Conservation (phyloP, 2,797 vertebrate species). For the Mustela erminea region DNA sequence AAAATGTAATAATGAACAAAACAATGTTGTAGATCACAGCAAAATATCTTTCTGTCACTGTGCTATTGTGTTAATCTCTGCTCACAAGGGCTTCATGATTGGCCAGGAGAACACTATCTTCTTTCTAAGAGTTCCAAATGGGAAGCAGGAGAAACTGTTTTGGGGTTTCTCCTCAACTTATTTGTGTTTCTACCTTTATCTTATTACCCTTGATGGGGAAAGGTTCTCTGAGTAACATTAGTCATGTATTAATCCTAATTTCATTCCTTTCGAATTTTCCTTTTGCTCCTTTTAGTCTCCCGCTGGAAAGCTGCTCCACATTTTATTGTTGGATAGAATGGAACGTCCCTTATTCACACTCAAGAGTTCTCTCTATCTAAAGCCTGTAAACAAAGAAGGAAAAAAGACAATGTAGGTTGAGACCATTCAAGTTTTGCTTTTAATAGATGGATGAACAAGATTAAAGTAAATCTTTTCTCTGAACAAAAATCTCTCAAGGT, state of each 20-base stretch:
- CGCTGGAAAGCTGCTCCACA: not conserved
- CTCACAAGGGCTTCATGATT: not conserved
- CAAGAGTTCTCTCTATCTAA: not conserved
- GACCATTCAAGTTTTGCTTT: not conserved
- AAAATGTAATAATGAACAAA: not conserved
- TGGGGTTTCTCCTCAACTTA: not conserved
- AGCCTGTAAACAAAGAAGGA: not conserved
- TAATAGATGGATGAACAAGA: not conserved
- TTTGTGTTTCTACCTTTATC: not conserved
- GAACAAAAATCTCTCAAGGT: not conserved
- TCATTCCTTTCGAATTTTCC: not conserved
- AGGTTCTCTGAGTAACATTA: not conserved
- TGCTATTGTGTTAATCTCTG: not conserved
- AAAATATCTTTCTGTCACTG: not conserved
- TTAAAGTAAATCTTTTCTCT: constrained; percentile 17
- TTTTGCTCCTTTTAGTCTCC: not conserved
- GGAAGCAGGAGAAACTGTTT: not conserved
- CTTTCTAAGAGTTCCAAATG: not conserved
- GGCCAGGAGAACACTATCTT: not conserved
- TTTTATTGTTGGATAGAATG: constrained; percentile 22
- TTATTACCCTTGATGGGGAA: not conserved
- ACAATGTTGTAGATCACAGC: not conserved
- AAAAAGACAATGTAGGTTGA: not conserved
- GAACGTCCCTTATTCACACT: not conserved
- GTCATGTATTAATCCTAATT: not conserved